Evolutionary conservation across 2,888 invertebrate genomes (phyloP).

Genomic region (Aphelenchoides bicaudatus): DNA sequence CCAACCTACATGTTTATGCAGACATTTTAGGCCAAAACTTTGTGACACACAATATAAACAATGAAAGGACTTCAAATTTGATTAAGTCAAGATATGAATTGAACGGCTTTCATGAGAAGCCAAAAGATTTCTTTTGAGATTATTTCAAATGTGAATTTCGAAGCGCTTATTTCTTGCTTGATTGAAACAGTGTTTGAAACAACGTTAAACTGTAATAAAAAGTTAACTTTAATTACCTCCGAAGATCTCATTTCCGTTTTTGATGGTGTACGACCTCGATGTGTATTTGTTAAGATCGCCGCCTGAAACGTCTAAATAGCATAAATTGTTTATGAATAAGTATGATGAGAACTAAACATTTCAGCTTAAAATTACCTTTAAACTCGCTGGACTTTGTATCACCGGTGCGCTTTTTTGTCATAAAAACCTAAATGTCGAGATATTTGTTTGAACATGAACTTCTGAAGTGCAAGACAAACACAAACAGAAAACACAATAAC

Average conservation of each 20-base stretch:
- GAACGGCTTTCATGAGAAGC: too few species aligned
- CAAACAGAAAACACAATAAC: constrained; percentile 3
- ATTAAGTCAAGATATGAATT: too few species aligned
- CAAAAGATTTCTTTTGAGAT: too few species aligned
- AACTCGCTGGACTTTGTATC: constrained; percentile 57
- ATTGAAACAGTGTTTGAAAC: too few species aligned
- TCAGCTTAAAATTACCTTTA: constrained; percentile 50
- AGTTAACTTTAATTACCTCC: constrained; percentile 46
- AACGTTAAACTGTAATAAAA: too few species aligned
- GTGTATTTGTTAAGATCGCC: constrained; percentile 60
- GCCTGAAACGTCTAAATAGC: too few species aligned
- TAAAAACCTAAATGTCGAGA: constrained; percentile 52
- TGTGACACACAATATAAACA: too few species aligned
- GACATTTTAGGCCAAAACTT: too few species aligned
- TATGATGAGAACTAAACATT: constrained; percentile 34
- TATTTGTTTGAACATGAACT: background rate
- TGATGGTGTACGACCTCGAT: constrained; percentile 55
- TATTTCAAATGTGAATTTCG: too few species aligned
- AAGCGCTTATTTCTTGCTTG: too few species aligned
- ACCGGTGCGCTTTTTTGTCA: constrained; percentile 57
- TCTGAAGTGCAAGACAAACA: background rate
- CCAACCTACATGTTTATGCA: too few species aligned
- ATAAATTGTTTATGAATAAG: background rate
- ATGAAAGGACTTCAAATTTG: too few species aligned
- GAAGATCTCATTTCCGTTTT: constrained; percentile 58